Base-by-base conservation (phyloP, 2,113 vertebrate species). In the Sterna hirundo region DNA sequence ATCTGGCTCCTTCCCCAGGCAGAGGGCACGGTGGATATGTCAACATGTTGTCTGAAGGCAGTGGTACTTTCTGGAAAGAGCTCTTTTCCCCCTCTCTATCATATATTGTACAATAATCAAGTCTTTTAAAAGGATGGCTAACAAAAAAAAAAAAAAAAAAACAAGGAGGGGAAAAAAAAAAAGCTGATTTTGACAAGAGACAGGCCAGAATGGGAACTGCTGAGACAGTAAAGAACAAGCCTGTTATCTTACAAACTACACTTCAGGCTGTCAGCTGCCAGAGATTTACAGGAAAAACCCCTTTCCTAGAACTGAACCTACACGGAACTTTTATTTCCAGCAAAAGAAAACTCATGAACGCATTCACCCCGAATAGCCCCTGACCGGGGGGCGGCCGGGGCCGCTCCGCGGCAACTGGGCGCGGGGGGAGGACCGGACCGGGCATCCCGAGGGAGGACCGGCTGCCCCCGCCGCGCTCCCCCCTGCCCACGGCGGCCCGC, bases 191-290 rank as follows among this genome's bases (percentile, higher is more conserved):
- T 96, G 95, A 96, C 92, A 93, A 94, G 94, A 96, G 83, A 92
- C 95, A 97, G 96, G 93, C 91, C 88, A 92, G 85, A 97, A 84
- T 54, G 81, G 94, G 92, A 96, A 96, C 94, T 96, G 94, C 92
- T 95, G 96, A 96, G 92, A 94, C 91, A 96, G 94, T 94, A 95
- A 96, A 97, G 95, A 95, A 93, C 93, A 94, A 94, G 93, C 66
- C 96, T 96, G 97, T 97, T 96, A 97, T 97, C 96, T 97, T 89
- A 96, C 94, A 97, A 96, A 93, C 95, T 96, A 96, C 96, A 97
- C 96, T 96, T 97, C 96, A 96, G 92, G 85, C 96, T 97, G 97
- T 97, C 97, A 97, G 80, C 96, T 96, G 92, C 90, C 92, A 95
- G 88, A 96, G 97, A 97, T 95, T 97, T 97, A 97, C 95, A 93